phyloP scores from a whole-genome alignment of 2,113 vertebrate species.

The Coturnix japonica region DNA sequence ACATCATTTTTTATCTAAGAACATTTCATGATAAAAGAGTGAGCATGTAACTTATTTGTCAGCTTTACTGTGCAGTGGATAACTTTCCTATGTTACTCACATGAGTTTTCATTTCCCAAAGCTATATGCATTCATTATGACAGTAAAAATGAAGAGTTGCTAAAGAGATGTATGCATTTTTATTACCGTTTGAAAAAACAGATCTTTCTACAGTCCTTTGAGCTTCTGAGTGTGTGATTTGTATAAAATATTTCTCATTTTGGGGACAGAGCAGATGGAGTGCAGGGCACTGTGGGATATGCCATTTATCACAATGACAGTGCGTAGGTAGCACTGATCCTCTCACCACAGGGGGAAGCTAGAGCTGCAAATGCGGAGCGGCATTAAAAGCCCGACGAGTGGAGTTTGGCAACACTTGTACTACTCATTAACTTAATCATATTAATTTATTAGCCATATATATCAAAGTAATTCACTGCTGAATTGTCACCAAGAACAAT shows the following conservation, averaged over 20 bases:
- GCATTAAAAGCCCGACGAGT: slow-evolving; percentile 56
- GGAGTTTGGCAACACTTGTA: slow-evolving; percentile 75
- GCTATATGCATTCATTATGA: slow-evolving; percentile 41
- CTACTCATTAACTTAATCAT: slow-evolving; percentile 80
- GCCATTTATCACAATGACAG: slow-evolving; percentile 87
- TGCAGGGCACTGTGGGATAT: slow-evolving; percentile 80
- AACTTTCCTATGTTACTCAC: slow-evolving; percentile 51
- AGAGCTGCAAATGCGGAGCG: slow-evolving; percentile 65
- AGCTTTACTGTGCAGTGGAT: slow-evolving; percentile 10
- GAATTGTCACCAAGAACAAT: slow-evolving; percentile 72
- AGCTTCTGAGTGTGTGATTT: slow-evolving; percentile 65
- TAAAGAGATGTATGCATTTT: slow-evolving; percentile 65
- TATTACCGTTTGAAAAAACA: slow-evolving; percentile 59
- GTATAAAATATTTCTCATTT: slow-evolving; percentile 72
- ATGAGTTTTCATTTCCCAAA: slow-evolving; percentile 33
- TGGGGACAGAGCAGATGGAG: slow-evolving; percentile 82
- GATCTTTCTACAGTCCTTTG: slow-evolving; percentile 44
- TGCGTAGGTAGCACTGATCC: slow-evolving; percentile 78
- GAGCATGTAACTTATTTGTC: slow-evolving; percentile 57
- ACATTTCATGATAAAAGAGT: slow-evolving; percentile 43
- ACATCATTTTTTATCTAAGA: slow-evolving; percentile 57
- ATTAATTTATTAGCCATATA: slow-evolving; percentile 80
- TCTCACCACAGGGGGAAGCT: slow-evolving; percentile 76
- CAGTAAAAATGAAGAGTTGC: slow-evolving; percentile 60
- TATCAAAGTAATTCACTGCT: slow-evolving; percentile 77